Evolutionary conservation across 2,113 vertebrate species (phyloP).

Genomic region (Paratilapia polleni): DNA sequence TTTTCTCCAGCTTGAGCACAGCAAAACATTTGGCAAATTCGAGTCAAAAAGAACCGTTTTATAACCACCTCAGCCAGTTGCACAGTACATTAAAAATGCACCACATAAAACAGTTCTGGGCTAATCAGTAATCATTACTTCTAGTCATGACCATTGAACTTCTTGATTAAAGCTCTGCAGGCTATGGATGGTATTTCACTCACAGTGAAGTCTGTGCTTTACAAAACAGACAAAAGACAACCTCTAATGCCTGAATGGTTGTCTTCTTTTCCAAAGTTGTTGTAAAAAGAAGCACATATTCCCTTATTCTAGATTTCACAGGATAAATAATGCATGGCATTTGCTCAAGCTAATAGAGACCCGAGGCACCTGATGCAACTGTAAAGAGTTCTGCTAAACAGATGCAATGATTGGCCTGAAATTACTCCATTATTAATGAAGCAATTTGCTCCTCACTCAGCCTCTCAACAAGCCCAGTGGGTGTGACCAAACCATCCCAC

Average conservation of each 20-base stretch:
- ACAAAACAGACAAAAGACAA: conserved; percentile 8
- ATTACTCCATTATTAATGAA: conserved; percentile 70
- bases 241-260: neutral
- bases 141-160: conserved; percentile 18
- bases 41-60: conserved; percentile 16
- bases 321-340: conserved; percentile 53
- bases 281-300: neutral
- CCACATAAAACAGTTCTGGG: neutral
- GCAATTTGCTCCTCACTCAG: conserved; percentile 58
- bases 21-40: conserved; percentile 41
- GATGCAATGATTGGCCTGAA: conserved; percentile 60
- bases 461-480: conserved; percentile 41
- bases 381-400: conserved; percentile 41
- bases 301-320: conserved; percentile 27
- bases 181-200: conserved; percentile 44
- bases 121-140: conserved; percentile 38
- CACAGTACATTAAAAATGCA: conserved; percentile 1
- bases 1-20: conserved; percentile 34
- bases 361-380: conserved; percentile 45
- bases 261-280: neutral
- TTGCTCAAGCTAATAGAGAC: conserved; percentile 55
- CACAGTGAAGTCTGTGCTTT: neutral
- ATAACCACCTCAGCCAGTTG: neutral
- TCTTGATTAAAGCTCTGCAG: conserved; percentile 26
- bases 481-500: conserved; percentile 51